Percentiles rank a stretch among this genome's conserved stretches.
phyloP scores from a whole-genome alignment of 2,113 vertebrate species.

The Indicator maculatus region DNA sequence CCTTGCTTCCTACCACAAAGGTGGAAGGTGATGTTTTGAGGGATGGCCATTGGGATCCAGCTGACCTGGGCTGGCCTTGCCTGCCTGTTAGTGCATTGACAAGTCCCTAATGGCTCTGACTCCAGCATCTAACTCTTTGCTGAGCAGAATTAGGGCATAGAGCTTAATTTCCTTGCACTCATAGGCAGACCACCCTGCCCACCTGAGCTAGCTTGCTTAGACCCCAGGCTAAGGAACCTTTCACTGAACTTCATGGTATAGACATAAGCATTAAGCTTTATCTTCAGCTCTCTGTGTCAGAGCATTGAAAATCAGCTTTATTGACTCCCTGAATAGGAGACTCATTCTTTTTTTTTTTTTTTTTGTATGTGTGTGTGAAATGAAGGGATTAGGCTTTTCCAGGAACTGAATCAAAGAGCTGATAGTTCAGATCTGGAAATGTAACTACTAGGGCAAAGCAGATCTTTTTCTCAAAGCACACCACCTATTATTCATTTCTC shows the following conservation, averaged over 20 bases:
- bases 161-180: neutral
- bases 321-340: neutral
- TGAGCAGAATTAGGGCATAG: neutral
- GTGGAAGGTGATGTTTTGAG: neutral
- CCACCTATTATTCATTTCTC: neutral
- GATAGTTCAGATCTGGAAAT: neutral
- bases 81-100: neutral
- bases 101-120: neutral
- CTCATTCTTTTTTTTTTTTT: neutral
- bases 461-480: neutral
- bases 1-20: neutral
- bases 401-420: neutral
- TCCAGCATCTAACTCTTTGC: neutral
- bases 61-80: neutral
- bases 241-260: neutral
- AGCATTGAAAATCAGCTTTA: neutral
- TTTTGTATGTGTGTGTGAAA: neutral
- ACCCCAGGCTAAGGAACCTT: neutral
- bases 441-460: neutral
- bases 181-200: neutral
- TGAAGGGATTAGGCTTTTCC: neutral
- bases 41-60: neutral
- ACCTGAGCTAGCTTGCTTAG: neutral
- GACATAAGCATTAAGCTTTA: neutral
- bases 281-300: neutral